These are phyloP conservation scores for Apostichopus japonicus DNA, from an alignment of 35 echinoderm and acorn worm genomes.

Conservation along the genomic window DNA sequence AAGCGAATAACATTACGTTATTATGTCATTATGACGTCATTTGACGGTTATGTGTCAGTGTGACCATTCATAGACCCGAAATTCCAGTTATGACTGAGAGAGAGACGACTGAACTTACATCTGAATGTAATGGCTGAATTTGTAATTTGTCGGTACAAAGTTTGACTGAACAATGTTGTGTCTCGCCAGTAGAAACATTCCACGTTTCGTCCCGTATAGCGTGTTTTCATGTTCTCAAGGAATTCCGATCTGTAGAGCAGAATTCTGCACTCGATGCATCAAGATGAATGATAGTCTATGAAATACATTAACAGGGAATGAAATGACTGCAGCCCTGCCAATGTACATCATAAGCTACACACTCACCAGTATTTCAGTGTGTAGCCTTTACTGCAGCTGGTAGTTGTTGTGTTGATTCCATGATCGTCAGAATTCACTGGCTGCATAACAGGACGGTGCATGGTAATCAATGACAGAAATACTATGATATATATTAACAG, in stretches of 20 bases:
- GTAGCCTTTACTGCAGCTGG: not conserved
- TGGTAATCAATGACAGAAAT: not conserved
- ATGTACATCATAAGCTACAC: constrained; percentile 29
- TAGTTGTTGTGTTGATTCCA: not conserved
- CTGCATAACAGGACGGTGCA: no score
- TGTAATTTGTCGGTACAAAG: no score
- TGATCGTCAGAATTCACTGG: not conserved
- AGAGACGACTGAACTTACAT: no score
- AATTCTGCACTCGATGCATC: not conserved
- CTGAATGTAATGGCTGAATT: no score
- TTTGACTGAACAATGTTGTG: no score
- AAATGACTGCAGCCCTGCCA: not conserved
- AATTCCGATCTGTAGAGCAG: not conserved
- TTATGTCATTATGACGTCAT: no score
- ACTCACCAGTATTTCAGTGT: not conserved
- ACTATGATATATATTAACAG: constrained; percentile 25
- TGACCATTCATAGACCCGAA: no score
- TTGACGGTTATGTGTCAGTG: no score
- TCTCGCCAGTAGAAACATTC: not conserved
- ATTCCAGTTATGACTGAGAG: no score
- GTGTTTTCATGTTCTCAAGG: not conserved
- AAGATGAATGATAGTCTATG: constrained; percentile 4
- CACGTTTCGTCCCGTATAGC: not conserved
- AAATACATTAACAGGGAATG: constrained; percentile 16
- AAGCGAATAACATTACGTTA: no score